Percentiles rank a stretch among this genome's conserved stretches.
Conservation (phyloP, 2,797 vertebrate species). For the Cuculus canorus region DNA sequence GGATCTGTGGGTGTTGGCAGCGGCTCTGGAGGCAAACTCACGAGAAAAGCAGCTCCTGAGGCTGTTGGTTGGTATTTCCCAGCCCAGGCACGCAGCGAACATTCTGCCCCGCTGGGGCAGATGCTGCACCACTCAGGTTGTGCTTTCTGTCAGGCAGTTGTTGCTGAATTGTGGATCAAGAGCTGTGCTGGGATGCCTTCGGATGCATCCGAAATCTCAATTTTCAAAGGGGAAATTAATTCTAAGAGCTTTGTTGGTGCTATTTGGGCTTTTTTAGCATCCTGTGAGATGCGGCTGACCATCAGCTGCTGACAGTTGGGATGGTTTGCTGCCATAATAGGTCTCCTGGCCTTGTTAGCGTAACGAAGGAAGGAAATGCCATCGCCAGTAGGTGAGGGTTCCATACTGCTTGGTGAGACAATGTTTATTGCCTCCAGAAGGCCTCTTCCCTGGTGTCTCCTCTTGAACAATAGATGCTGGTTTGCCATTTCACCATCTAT, state of each 20-base stretch:
- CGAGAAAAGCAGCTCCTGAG: not conserved
- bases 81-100: not conserved
- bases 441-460: not conserved
- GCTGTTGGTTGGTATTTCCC: not conserved
- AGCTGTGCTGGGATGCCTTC: not conserved
- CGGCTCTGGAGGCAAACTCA: not conserved
- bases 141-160: accelerated
- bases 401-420: not conserved
- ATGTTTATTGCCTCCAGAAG: not conserved
- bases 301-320: not conserved
- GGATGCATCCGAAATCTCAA: not conserved
- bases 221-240: not conserved
- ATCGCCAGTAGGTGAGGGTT: not conserved
- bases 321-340: not conserved
- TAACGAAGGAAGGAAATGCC: not conserved
- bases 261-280: not conserved
- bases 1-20: not conserved
- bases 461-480: not conserved
- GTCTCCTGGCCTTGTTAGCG: not conserved
- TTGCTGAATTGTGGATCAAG: not conserved
- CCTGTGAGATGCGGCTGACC: not conserved
- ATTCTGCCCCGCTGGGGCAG: not conserved
- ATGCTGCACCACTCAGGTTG: accelerated
- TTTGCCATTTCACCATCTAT: not conserved
- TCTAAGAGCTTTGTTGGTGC: not conserved